Evolutionary conservation across 2,113 vertebrate species (phyloP).

Genomic region (Hemibagrus wyckioides): DNA sequence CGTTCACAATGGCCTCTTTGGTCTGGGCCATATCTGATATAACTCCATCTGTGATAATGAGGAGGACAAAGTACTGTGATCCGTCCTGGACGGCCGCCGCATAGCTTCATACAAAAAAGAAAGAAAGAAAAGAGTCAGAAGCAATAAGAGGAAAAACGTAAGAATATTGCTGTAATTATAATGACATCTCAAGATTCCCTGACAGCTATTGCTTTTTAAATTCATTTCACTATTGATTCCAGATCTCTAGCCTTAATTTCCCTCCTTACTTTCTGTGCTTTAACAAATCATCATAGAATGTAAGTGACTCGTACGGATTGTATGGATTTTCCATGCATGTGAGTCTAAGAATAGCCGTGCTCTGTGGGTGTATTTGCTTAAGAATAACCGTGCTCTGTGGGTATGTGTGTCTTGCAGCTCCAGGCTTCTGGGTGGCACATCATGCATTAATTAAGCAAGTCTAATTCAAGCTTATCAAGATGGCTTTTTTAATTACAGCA

Average conservation of each 20-base stretch:
- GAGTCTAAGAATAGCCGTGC: background rate
- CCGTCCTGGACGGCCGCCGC: slow-evolving; percentile 88
- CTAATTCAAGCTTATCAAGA: slow-evolving; percentile 56
- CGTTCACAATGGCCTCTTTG: slow-evolving; percentile 96
- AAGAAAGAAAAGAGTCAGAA: background rate
- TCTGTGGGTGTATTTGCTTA: slow-evolving; percentile 29
- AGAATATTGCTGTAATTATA: background rate
- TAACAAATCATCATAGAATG: slow-evolving; percentile 5
- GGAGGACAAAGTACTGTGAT: slow-evolving; percentile 91
- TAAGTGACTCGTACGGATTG: background rate
- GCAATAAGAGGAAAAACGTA: background rate
- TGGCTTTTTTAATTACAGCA: slow-evolving; percentile 65
- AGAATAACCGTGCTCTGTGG: slow-evolving; percentile 25
- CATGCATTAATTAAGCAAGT: slow-evolving; percentile 46
- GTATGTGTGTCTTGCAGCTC: background rate
- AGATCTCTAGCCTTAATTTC: background rate
- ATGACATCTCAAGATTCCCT: background rate
- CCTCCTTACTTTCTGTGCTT: background rate
- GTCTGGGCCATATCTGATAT: slow-evolving; percentile 98
- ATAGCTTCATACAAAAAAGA: slow-evolving; percentile 66
- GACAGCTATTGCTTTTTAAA: background rate
- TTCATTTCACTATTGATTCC: background rate
- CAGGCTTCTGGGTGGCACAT: slow-evolving; percentile 30
- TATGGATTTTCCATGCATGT: background rate
- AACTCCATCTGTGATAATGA: slow-evolving; percentile 96